Base-by-base conservation (phyloP, 2,113 vertebrate species). In the Nothoprocta perdicaria region DNA sequence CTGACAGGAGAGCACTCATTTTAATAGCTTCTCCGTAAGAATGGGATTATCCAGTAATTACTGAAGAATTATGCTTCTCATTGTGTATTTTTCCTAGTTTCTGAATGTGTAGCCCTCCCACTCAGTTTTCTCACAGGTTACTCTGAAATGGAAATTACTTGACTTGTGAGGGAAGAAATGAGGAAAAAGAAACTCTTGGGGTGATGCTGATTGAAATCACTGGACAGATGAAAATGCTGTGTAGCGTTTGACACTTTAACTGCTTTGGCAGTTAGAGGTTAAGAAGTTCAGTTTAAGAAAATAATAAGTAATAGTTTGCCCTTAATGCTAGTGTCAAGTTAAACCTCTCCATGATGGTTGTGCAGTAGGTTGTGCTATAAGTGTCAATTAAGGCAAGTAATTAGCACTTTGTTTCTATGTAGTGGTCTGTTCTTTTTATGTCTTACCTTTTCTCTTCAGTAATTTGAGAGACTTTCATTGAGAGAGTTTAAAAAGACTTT, bases 231-330 rank as follows among this genome's bases (percentile, higher is more conserved):
- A 93, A 57, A 76, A 94, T 93, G n/a, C 65, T 89, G 4, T 41
- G 10, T 86, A 71, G 68, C 85, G 43, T 80, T 94, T 94, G 79
- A 67, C 40, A 74, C 55, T 91, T 26, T 71, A 76, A 94, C 87
- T 85, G 29, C 69, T 93, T 81, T 90, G 88, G 21, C 57, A 86
- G 83, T 93, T 89, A 88, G 76, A 88, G 31, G 88, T 80, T 77
- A 80, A 84, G 63, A 88, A 92, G 48, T 88, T 92, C 86, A 93
- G 27, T 22, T 89, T 94, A 90, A 86, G 72, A 60, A 93, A 93
- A 87, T 83, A 90, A 66, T 94, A 93, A 90, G 69, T 93, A 90
- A 86, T 84, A 73, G 87, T 82, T 90, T 82, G 40, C 77, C 90
- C 6, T 86, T 94, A 81, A 45, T 86, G 35, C 50, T 91, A 65